These are phyloP conservation scores for Donacobius atricapilla DNA, from an alignment of 2,113 vertebrate genomes.

Conservation along the genomic window DNA sequence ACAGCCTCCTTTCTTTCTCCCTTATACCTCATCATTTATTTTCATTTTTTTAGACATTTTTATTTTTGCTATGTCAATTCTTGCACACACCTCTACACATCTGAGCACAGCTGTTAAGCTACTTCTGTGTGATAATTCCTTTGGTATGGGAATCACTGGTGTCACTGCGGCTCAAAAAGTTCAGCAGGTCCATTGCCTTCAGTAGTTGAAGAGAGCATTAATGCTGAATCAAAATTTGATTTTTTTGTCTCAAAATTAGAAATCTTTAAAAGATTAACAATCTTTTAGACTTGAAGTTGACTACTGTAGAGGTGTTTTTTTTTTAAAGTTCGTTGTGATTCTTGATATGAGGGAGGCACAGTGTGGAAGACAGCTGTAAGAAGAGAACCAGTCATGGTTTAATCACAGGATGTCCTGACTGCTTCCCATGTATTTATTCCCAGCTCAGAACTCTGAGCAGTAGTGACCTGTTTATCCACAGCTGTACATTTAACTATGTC, in stretches of 20 bases:
- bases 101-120: constrained; percentile 52
- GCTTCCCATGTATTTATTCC: background rate
- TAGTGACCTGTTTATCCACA: background rate
- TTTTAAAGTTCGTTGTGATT: background rate
- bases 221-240: background rate
- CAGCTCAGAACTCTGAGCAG: background rate
- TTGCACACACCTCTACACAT: constrained; percentile 5
- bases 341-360: background rate
- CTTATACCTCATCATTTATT: background rate
- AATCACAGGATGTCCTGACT: background rate
- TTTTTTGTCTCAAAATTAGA: constrained; percentile 11
- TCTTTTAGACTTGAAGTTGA: background rate
- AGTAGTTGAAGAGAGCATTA: background rate
- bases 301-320: background rate
- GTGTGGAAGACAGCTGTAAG: background rate
- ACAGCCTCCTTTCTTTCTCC: constrained; percentile 3
- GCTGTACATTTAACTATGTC: background rate
- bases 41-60: background rate
- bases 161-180: background rate
- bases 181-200: background rate
- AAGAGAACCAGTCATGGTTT: background rate
- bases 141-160: background rate
- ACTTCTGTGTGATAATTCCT: background rate
- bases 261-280: no score
- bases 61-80: constrained; percentile 9